Percentiles rank a stretch among this genome's conserved stretches.
phyloP scores from a whole-genome alignment of 2,888 invertebrate species.

The Chouioia cunea region DNA sequence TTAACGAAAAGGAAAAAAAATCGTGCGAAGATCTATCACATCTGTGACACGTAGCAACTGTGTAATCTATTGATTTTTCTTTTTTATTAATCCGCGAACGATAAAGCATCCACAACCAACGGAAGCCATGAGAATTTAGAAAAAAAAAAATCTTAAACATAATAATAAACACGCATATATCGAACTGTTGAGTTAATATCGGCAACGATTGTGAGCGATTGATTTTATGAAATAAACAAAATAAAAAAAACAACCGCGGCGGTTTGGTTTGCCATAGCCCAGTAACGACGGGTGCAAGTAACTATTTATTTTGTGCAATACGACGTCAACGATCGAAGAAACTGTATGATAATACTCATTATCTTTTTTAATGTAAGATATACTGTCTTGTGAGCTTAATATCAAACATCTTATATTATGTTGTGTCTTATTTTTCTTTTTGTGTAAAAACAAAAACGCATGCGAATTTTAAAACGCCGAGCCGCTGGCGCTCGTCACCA shows the following conservation, averaged over 20 bases:
- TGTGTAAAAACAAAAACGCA: constrained; percentile 11
- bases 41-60: constrained; percentile 43
- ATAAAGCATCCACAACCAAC: constrained; percentile 31
- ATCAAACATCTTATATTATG: constrained; percentile 43
- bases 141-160: constrained; percentile 12
- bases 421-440: neutral
- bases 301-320: constrained; percentile 48
- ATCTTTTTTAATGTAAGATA: constrained; percentile 38
- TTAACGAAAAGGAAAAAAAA: constrained; percentile 32
- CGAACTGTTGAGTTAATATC: constrained; percentile 51
- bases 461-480: constrained; percentile 37
- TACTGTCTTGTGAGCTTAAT: constrained; percentile 38
- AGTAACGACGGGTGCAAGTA: constrained; percentile 56
- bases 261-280: constrained; percentile 58
- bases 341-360: constrained; percentile 31
- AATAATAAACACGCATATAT: constrained; percentile 38
- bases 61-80: constrained; percentile 27
- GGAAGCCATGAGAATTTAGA: constrained; percentile 5
- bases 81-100: constrained; percentile 35
- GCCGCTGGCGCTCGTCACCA: constrained; percentile 61
- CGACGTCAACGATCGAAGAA: constrained; percentile 10
- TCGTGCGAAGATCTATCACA: constrained; percentile 32
- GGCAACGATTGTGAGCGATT: constrained; percentile 45
- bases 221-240: constrained; percentile 40
- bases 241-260: constrained; percentile 11